Conservation (phyloP, 1,140 invertebrate genomes). For the Drosophila lacteicornis region DNA sequence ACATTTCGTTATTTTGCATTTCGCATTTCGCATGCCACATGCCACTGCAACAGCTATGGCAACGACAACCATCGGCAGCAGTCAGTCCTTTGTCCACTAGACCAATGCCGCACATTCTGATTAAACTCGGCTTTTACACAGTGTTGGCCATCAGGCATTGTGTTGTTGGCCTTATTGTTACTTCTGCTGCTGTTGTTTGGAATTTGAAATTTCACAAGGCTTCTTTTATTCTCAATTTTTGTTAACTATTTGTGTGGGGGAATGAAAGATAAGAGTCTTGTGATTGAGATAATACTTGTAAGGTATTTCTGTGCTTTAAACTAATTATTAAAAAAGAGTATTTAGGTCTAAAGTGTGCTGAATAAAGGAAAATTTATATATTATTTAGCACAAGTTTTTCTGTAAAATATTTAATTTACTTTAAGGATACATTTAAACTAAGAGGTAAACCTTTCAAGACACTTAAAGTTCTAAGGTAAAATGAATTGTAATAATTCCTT, state of each 20-base stretch:
- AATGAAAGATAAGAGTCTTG: neutral
- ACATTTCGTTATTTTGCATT: conserved; percentile 14
- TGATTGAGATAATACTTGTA: neutral
- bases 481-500: neutral
- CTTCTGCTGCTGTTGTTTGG: conserved; percentile 7
- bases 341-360: too few relatives aligned
- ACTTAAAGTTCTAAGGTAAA: neutral
- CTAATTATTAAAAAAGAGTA: too few relatives aligned
- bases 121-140: conserved; percentile 79
- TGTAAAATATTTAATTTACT: neutral
- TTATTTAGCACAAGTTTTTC: too few relatives aligned
- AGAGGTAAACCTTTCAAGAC: neutral
- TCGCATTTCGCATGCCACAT: conserved; percentile 22
- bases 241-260: neutral
- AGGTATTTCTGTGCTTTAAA: neutral
- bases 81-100: conserved; percentile 21
- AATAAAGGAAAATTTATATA: neutral
- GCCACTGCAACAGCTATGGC: conserved; percentile 16
- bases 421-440: neutral
- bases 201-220: conserved; percentile 35
- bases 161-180: conserved; percentile 31
- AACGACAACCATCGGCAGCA: neutral
- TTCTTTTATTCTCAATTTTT: conserved; percentile 1
- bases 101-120: conserved; percentile 63
- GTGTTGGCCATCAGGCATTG: conserved; percentile 56